Conservation (phyloP, 2,797 vertebrate genomes). For the Mormyrus hasselquistii region DNA sequence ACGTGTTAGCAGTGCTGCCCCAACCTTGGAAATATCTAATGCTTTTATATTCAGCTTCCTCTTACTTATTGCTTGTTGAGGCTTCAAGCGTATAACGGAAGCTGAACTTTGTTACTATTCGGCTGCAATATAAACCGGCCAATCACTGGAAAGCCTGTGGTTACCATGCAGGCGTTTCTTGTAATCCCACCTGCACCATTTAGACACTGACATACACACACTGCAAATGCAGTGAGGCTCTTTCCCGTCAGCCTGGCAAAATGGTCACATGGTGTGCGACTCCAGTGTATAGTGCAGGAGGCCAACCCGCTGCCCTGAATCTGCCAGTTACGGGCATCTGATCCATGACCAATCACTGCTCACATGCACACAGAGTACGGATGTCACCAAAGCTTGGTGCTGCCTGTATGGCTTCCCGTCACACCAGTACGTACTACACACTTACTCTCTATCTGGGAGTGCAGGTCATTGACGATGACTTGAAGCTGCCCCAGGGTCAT, state of each 20-base stretch:
- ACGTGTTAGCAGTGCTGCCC: background rate
- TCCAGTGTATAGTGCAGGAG: background rate
- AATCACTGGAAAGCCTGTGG: background rate
- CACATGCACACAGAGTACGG: background rate
- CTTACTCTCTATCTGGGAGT: constrained; percentile 98
- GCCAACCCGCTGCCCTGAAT: background rate
- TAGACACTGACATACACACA: background rate
- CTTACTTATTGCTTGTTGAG: background rate
- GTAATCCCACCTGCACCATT: background rate
- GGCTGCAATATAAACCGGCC: background rate
- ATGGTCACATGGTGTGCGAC: background rate
- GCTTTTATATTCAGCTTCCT: background rate
- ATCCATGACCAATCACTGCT: background rate
- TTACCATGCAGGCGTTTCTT: background rate
- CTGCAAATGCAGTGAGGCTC: background rate
- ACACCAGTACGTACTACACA: constrained; percentile 30
- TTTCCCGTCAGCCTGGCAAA: background rate
- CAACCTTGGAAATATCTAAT: background rate
- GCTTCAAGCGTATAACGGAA: background rate
- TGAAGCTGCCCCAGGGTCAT: constrained; percentile 97
- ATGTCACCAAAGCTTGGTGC: background rate
- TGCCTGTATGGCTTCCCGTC: background rate
- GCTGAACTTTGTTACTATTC: background rate
- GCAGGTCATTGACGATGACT: constrained; percentile 96
- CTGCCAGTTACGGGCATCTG: background rate